These are phyloP conservation scores for Phoxinus dragarum DNA, from an alignment of 2,797 vertebrate genomes.

Conservation along the genomic window DNA sequence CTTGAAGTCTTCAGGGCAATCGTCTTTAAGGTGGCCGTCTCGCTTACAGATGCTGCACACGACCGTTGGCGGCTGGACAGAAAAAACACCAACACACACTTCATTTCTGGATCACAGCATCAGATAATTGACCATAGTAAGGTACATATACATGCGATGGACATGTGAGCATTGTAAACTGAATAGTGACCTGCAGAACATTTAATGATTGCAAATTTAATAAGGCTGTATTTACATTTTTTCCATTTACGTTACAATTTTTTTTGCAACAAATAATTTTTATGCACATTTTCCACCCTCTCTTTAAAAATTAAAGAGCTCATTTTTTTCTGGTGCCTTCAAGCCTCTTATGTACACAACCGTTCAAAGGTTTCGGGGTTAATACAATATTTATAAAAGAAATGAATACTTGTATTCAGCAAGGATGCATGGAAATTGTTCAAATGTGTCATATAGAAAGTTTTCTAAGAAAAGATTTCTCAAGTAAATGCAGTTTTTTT, in stretches of 20 bases:
- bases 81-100: neutral
- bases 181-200: too few species aligned
- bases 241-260: too few species aligned
- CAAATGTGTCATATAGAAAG: neutral
- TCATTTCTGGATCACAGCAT: neutral
- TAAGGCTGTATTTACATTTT: too few species aligned
- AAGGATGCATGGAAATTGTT: neutral
- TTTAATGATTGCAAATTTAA: too few species aligned
- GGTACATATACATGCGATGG: neutral
- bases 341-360: neutral
- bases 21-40: constrained; percentile 95
- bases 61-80: constrained; percentile 90
- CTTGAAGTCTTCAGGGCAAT: constrained; percentile 98
- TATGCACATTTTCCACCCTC: neutral
- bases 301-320: neutral
- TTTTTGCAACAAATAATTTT: too few species aligned
- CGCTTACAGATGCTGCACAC: constrained; percentile 99
- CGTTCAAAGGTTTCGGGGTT: neutral
- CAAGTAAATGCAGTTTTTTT: neutral
- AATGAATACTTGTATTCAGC: neutral
- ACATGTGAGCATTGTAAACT: neutral
- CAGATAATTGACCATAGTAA: neutral
- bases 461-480: neutral
- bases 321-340: neutral
- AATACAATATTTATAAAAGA: neutral